A percentile compares a stretch with the other conserved stretches of the same genome.
These are phyloP conservation scores for Pocillopora verrucosa DNA, from an alignment of 64 coral and sea anemone species.

Conservation along the genomic window DNA sequence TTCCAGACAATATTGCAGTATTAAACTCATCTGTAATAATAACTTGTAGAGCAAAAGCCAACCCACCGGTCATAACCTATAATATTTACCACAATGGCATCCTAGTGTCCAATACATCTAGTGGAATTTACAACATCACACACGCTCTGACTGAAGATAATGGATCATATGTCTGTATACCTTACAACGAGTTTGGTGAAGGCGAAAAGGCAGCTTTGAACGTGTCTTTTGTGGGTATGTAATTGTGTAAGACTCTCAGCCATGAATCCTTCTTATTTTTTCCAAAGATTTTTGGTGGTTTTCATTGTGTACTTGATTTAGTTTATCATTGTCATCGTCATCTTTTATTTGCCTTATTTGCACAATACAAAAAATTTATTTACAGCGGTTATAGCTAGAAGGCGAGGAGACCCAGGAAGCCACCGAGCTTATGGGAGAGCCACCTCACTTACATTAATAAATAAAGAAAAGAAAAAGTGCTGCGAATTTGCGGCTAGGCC, in stretches of 20 bases:
- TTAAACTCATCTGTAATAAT: slow-evolving; percentile 34
- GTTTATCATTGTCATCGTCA: too few species aligned
- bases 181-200: slow-evolving; percentile 39
- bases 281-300: too few species aligned
- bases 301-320: too few species aligned
- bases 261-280: too few species aligned
- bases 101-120: slow-evolving; percentile 12
- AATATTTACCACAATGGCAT: slow-evolving; percentile 47
- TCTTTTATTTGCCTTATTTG: too few species aligned
- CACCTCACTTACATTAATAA: too few species aligned
- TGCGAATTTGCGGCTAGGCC: too few species aligned
- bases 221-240: slow-evolving; percentile 52
- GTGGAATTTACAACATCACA: slow-evolving; percentile 42
- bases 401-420: too few species aligned
- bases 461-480: too few species aligned
- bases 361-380: too few species aligned
- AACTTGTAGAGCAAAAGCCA: slow-evolving; percentile 39
- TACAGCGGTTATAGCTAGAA: too few species aligned
- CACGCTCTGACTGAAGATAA: background rate
- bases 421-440: too few species aligned
- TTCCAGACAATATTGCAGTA: slow-evolving; percentile 14
- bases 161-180: slow-evolving; percentile 36
- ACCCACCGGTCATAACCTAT: slow-evolving; percentile 38
- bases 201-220: slow-evolving; percentile 23
- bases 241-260: background rate